Evolutionary conservation across 2,797 vertebrate genomes (phyloP), one percentile per base, ranked within the genome.

Genomic region (Arnoldichthys spilopterus): DNA sequence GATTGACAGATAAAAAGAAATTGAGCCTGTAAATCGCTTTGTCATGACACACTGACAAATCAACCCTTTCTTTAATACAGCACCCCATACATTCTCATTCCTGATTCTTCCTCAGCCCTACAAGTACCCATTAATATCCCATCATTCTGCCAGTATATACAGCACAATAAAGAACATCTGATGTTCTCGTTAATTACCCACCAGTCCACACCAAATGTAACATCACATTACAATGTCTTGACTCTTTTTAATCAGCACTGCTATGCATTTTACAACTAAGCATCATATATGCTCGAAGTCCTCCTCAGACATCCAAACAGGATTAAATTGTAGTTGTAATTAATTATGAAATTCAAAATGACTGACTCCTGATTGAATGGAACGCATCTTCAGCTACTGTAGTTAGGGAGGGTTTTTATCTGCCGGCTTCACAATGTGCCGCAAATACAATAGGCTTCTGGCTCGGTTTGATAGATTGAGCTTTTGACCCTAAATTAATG

Each of bases 401-500:
- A 76, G 77, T 59, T 73, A 49, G 85, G 84, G 72, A 53, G 64
- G 37, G 71, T 47, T 72, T 79, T 85, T 86, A 90, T 90, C 86
- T 88, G 66, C 72, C 18, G 67, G 73, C 66, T 77, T 69, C 86
- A 90, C 84, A 86, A 68, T 83, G 47, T 59, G 69, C 80, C 34
- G 24, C 18, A 76, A 81, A 86, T 37, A 77, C 72, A 87, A 83
- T 32, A 69, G 28, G 45, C 79, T 73, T 84, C 80, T 82, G 77
- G 77, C 80, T 79, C 77, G 51, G 77, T 81, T 78, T 85, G 77
- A 84, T 82, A 83, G 77, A 76, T 59, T 81, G 78, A 84, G 86
- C 85, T 82, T 85, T 69, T 79, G 82, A 81, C 77, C 83, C 76
- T 64, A 71, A 82, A 86, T 87, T 80, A 85, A 80, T 78, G 72